Percentiles rank a stretch among this genome's conserved stretches.
Conservation (phyloP, 2,888 invertebrate genomes). For the Cephus rjabovi region DNA sequence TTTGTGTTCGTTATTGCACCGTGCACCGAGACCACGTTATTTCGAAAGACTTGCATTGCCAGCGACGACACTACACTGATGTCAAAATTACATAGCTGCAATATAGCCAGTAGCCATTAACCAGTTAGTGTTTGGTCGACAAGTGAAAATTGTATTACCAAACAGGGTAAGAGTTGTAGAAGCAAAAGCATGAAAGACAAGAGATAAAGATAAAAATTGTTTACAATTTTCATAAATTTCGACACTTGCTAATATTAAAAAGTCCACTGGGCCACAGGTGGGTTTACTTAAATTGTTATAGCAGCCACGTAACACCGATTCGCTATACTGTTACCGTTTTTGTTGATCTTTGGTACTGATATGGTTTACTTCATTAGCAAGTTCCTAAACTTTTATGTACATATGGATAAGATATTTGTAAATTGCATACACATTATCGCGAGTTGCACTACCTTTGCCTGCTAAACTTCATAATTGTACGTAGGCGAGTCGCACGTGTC, state of each 20-base stretch:
- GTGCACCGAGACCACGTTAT: background rate
- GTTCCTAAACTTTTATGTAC: background rate
- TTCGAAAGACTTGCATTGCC: background rate
- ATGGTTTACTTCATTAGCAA: background rate
- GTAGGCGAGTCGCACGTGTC: background rate
- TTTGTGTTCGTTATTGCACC: background rate
- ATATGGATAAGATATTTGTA: background rate
- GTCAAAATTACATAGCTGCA: background rate
- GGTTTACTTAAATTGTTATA: background rate
- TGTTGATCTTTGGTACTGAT: background rate
- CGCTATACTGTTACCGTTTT: background rate
- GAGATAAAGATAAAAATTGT: background rate
- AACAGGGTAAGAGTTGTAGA: background rate
- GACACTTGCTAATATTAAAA: background rate
- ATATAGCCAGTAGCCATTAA: background rate
- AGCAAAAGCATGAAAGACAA: background rate
- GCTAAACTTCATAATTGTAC: background rate
- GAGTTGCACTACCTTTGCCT: background rate
- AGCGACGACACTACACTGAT: background rate
- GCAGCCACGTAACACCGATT: background rate
- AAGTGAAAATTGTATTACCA: background rate
- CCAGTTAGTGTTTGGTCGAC: background rate
- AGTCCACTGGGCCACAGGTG: background rate
- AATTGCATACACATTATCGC: background rate
- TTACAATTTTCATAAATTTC: background rate